These are phyloP conservation scores for Clarias platycephalus DNA, from an alignment of 2,797 vertebrate genomes.

Conservation along the genomic window DNA sequence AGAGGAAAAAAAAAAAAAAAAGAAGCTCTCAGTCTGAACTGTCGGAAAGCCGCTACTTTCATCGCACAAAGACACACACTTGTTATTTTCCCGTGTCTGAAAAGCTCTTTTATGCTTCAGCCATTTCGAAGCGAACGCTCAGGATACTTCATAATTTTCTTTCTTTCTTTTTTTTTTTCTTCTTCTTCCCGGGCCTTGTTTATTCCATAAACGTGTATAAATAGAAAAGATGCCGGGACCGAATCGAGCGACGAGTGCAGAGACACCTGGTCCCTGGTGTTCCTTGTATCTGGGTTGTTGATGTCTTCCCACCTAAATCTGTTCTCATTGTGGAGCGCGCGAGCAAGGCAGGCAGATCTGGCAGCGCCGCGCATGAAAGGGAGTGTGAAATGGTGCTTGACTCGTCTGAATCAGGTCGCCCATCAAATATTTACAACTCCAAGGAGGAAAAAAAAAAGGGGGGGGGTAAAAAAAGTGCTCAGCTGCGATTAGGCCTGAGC, in stretches of 20 bases:
- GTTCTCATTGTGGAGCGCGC: slow-evolving; percentile 42
- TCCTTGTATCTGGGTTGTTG: slow-evolving; percentile 51
- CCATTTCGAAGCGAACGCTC: slow-evolving; percentile 65
- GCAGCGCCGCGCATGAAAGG: slow-evolving; percentile 53
- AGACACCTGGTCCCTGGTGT: slow-evolving; percentile 52
- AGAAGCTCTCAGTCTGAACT: slow-evolving; percentile 93
- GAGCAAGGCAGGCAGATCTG: slow-evolving; percentile 45
- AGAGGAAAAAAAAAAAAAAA: slow-evolving; percentile 43
- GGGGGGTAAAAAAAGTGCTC: slow-evolving; percentile 44
- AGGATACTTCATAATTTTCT: slow-evolving; percentile 70
- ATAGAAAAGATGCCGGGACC: slow-evolving; percentile 53
- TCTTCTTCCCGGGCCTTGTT: slow-evolving; percentile 59
- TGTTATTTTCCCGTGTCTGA: slow-evolving; percentile 87
- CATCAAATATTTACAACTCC: slow-evolving; percentile 60
- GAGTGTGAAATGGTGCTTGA: slow-evolving; percentile 57
- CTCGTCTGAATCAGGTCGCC: slow-evolving; percentile 57
- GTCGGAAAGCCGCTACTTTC: slow-evolving; percentile 90
- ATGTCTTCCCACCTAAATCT: slow-evolving; percentile 53
- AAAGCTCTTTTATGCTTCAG: slow-evolving; percentile 84
- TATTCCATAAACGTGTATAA: slow-evolving; percentile 58
- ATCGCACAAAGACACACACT: slow-evolving; percentile 93
- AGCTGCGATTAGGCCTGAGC: slow-evolving; percentile 44
- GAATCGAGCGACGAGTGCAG: slow-evolving; percentile 45
- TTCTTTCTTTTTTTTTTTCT: slow-evolving; percentile 55
- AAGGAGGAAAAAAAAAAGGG: slow-evolving; percentile 46